phyloP scores from a whole-genome alignment of 2,797 vertebrate genomes.

The Diglossa cyanea region DNA sequence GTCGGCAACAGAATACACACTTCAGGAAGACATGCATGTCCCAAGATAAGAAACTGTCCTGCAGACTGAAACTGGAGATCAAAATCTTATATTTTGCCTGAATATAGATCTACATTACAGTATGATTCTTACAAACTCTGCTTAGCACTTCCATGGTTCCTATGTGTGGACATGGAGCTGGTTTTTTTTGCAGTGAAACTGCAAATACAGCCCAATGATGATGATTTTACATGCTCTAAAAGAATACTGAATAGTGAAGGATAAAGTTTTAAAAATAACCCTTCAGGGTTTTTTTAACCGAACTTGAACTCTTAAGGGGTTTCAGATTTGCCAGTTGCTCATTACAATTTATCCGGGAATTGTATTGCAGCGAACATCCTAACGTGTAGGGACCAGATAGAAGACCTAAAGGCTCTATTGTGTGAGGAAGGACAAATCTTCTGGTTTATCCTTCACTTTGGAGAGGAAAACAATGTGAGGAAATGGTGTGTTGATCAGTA shows the following conservation, averaged over 20 bases:
- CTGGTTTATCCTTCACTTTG: conserved; percentile 42
- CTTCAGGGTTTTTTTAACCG: background rate
- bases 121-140: background rate
- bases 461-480: conserved; percentile 48
- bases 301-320: conserved; percentile 1
- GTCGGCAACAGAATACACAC: background rate
- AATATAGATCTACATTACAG: background rate
- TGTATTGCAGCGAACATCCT: conserved; percentile 22
- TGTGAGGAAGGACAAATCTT: conserved; percentile 31
- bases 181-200: background rate
- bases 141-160: background rate
- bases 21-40: background rate
- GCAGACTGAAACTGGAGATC: background rate
- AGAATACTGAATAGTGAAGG: background rate
- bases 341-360: conserved; percentile 57
- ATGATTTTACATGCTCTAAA: background rate
- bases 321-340: conserved; percentile 19
- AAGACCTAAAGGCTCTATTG: conserved; percentile 30
- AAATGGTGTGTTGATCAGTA: conserved; percentile 28
- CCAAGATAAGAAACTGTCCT: background rate
- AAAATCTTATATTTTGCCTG: background rate
- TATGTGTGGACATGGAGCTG: background rate
- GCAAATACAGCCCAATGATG: background rate
- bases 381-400: conserved; percentile 16
- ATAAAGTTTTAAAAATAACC: conserved; percentile 44